Evolutionary conservation across 2,113 vertebrate genomes (phyloP).

Genomic region (Ceyx margarethae): DNA sequence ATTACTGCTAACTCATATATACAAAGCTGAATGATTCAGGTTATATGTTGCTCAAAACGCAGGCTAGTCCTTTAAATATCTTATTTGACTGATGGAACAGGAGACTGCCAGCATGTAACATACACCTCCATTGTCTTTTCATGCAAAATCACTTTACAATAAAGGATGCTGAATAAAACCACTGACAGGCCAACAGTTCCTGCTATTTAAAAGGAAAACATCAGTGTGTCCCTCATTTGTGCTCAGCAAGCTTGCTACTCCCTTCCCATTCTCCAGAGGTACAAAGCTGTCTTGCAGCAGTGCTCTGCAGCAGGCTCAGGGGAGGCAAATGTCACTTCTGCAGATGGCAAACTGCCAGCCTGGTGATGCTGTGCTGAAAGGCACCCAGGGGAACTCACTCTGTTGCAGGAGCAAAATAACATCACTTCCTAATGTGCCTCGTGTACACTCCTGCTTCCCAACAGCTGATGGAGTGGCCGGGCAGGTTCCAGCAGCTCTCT

Average conservation of each 20-base stretch:
- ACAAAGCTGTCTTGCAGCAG: neutral
- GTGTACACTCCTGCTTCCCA: neutral
- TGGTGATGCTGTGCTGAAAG: neutral
- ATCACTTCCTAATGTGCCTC: neutral
- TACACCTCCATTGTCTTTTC: neutral
- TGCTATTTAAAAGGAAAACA: slow-evolving; percentile 26
- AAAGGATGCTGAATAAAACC: slow-evolving; percentile 17
- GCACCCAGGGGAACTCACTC: slow-evolving; percentile 39
- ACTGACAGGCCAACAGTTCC: neutral
- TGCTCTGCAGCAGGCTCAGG: neutral
- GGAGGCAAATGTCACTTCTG: slow-evolving; percentile 58
- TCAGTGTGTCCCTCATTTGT: neutral
- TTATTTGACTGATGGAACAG: neutral
- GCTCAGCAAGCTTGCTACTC: slow-evolving; percentile 34
- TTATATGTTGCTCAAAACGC: neutral
- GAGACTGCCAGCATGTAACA: neutral
- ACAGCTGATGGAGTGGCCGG: neutral
- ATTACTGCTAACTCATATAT: neutral
- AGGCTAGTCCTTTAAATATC: neutral
- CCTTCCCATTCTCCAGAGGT: slow-evolving; percentile 41
- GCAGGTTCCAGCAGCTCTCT: neutral
- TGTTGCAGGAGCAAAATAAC: slow-evolving; percentile 18
- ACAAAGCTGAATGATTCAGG: neutral
- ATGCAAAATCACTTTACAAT: slow-evolving; percentile 11
- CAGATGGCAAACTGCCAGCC: slow-evolving; percentile 62